Base-by-base conservation (phyloP, 2,888 invertebrate species). In the Pseudococcus longispinus region DNA sequence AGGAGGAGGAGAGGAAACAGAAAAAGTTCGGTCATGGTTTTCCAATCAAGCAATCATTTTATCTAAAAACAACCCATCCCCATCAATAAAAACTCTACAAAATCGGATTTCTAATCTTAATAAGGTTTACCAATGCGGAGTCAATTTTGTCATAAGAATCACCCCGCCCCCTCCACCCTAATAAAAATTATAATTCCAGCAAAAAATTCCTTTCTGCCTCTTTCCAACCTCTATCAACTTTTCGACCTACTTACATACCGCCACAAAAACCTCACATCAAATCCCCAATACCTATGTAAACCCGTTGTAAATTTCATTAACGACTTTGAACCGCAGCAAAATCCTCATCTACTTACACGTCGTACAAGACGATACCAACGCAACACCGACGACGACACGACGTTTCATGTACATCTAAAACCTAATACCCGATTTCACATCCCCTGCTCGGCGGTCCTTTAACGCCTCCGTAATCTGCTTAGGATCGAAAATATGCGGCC, bases 401-500 rank as follows among this genome's bases (percentile, higher is more conserved):
- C n/a, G n/a, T 60, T 9, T 6, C 60, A 20, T 60, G 11, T 23
- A 23, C 9, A n/a, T n/a, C n/a, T n/a, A n/a, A n/a, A 1, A 23
- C 11, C 60, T 60, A 60, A 60, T 60, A 20, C 60, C 23, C 60
- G 23, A 1, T 60, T 37, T 23, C 60, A 60, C 60, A 60, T 51
- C 60, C 8, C 23, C 18, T 2, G 46, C 46, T 6, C 20, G 23
- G 60, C 23, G 13, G 60, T 23, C 60, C 23, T 60, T 60, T 60
- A 60, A 60, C 60, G 23, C 60, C 60, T 60, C 60, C 20, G 5
- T 70, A 70, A 70, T 70, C 70, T 29, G 26, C 29, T 70, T 29
- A 29, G 42, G 20, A 80, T 80, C 77, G 77, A 80, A 80, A 80
- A 80, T 80, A 80, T 80, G 77, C 77, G 42, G 77, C 77, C 42